phyloP scores from a whole-genome alignment of 2,888 invertebrate genomes.

The Lithophane socia region DNA sequence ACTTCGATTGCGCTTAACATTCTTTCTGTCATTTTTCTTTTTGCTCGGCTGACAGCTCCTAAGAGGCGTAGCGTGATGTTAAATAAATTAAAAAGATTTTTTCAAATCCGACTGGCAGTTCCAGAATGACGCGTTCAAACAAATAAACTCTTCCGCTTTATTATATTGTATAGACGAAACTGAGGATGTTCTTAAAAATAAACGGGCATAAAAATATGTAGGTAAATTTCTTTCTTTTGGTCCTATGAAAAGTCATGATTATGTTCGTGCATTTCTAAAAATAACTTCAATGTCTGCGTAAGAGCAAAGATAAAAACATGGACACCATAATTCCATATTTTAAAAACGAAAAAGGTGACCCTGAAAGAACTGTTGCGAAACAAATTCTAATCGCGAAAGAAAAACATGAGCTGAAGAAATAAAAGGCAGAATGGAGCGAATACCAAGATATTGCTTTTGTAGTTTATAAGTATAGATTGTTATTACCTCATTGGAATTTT shows the following conservation, averaged over 20 bases:
- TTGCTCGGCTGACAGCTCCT: no score
- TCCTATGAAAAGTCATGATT: background rate
- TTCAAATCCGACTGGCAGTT: no score
- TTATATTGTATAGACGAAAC: no score
- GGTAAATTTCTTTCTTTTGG: background rate
- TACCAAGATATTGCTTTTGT: slow-evolving; percentile 24
- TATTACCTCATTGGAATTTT: background rate
- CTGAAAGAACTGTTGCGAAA: slow-evolving; percentile 14
- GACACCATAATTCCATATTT: background rate
- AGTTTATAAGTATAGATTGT: slow-evolving; percentile 19
- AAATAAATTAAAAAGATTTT: no score
- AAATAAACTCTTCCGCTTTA: no score
- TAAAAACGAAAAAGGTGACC: slow-evolving; percentile 5
- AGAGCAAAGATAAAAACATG: background rate
- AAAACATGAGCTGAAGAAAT: slow-evolving; percentile 12
- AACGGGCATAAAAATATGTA: background rate
- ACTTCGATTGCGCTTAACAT: no score
- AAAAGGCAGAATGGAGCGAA: slow-evolving; percentile 24
- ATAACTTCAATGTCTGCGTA: background rate
- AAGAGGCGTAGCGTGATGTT: no score
- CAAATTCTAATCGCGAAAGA: slow-evolving; percentile 30
- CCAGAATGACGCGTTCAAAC: no score
- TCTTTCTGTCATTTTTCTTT: no score
- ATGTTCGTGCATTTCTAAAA: no score
- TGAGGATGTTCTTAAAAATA: background rate